phyloP scores from a whole-genome alignment of 1,140 invertebrate species.

The Aradophagus sp. region DNA sequence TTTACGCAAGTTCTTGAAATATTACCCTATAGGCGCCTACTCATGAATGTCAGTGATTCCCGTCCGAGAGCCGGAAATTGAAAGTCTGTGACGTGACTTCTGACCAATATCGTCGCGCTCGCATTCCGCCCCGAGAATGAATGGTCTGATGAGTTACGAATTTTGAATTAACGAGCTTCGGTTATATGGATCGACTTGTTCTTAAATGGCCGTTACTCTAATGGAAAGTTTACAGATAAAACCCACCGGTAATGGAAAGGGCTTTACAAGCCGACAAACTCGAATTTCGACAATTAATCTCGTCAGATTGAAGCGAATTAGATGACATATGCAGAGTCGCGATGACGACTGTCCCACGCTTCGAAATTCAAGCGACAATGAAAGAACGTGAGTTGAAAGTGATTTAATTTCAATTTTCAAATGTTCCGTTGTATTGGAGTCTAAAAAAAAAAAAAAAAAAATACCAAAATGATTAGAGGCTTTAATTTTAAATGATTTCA shows the following conservation, averaged over 20 bases:
- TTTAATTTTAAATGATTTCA: no score
- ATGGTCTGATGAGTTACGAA: conserved; percentile 58
- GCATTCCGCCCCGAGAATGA: conserved; percentile 48
- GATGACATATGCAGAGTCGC: no score
- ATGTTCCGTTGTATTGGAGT: no score
- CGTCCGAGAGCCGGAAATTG: conserved; percentile 59
- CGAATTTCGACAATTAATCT: conserved; percentile 5
- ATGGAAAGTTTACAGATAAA: conserved; percentile 38
- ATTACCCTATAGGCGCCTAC: conserved; percentile 46
- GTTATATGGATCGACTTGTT: conserved; percentile 36
- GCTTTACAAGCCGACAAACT: conserved; percentile 1
- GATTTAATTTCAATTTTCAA: no score
- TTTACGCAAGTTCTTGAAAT: conserved; percentile 54
- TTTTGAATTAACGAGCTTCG: conserved; percentile 57
- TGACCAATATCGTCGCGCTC: conserved; percentile 53
- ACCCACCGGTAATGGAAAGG: conserved; percentile 6
- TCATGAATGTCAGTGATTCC: conserved; percentile 56
- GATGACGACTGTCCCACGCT: no score
- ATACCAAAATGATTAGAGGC: no score
- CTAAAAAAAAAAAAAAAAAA: no score
- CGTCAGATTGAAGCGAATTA: no score
- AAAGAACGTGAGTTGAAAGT: no score
- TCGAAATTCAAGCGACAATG: no score
- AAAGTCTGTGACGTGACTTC: conserved; percentile 63
- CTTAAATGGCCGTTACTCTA: conserved; percentile 33